Percentiles rank a stretch among this genome's conserved stretches.
phyloP scores from a whole-genome alignment of 37 sponge, comb jelly and placozoan genomes.

The Halisarca cf. caerulea region DNA sequence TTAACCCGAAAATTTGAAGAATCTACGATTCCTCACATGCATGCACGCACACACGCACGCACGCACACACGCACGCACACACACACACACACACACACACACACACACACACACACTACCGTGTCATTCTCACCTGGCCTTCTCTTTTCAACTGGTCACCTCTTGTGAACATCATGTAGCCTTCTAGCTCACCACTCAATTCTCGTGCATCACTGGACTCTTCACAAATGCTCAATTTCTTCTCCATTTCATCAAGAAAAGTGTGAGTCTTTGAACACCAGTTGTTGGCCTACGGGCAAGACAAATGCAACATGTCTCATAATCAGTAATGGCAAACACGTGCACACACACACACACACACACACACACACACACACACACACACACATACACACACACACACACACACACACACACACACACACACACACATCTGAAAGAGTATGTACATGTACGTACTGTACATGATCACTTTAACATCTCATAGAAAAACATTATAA shows the following conservation, averaged over 20 bases:
- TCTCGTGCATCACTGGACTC: slow-evolving; percentile 20
- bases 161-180: slow-evolving; percentile 36
- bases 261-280: slow-evolving; percentile 51
- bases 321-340: too few species aligned
- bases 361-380: too few species aligned
- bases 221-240: slow-evolving; percentile 32
- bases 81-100: too few species aligned
- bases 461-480: too few species aligned
- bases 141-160: slow-evolving; percentile 51
- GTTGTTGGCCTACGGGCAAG: slow-evolving; percentile 64
- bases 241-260: slow-evolving; percentile 39
- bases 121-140: slow-evolving; percentile 32
- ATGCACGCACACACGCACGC: not conserved
- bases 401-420: too few species aligned
- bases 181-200: slow-evolving; percentile 39
- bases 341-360: too few species aligned
- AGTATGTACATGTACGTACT: too few species aligned
- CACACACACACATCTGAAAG: too few species aligned
- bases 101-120: not conserved
- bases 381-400: too few species aligned
- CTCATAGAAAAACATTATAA: too few species aligned
- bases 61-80: not conserved
- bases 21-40: not conserved
- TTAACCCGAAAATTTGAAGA: not conserved
- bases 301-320: too few species aligned